A percentile compares a stretch with the other conserved stretches of the same genome.
Conservation (phyloP, 2,888 invertebrate genomes). For the Thelaira solivaga region DNA sequence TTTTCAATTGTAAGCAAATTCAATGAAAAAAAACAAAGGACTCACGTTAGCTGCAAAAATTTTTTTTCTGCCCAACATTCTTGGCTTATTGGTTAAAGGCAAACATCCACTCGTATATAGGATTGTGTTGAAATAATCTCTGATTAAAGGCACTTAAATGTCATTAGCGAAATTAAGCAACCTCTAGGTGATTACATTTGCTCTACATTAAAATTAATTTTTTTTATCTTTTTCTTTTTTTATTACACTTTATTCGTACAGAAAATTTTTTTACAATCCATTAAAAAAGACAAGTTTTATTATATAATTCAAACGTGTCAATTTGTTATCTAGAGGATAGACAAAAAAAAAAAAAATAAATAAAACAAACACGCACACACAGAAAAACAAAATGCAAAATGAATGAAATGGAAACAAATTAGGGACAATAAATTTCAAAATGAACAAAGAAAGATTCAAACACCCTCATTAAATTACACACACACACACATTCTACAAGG, state of each 20-base stretch:
- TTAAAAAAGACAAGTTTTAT: constrained; percentile 59
- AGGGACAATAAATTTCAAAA: not conserved
- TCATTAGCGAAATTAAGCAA: constrained; percentile 54
- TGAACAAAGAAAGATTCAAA: not conserved
- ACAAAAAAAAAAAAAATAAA: not conserved
- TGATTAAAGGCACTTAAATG: constrained; percentile 39
- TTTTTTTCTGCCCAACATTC: no score
- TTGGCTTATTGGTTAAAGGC: not conserved
- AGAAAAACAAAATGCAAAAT: constrained; percentile 6
- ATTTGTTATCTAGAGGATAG: constrained; percentile 50
- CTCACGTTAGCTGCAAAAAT: no score
- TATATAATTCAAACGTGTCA: constrained; percentile 57
- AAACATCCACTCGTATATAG: not conserved
- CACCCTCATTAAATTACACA: constrained; percentile 39
- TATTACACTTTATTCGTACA: not conserved
- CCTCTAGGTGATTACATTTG: constrained; percentile 35
- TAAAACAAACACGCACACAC: not conserved
- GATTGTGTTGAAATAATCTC: not conserved
- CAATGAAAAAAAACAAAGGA: no score
- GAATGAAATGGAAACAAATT: constrained; percentile 14
- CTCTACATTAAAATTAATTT: constrained; percentile 6
- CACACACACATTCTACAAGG: not conserved
- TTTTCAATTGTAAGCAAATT: no score
- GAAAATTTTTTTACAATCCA: constrained; percentile 53
- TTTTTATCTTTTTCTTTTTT: not conserved